Base-by-base conservation (phyloP, 2,113 vertebrate species). In the Toxostoma redivivum region DNA sequence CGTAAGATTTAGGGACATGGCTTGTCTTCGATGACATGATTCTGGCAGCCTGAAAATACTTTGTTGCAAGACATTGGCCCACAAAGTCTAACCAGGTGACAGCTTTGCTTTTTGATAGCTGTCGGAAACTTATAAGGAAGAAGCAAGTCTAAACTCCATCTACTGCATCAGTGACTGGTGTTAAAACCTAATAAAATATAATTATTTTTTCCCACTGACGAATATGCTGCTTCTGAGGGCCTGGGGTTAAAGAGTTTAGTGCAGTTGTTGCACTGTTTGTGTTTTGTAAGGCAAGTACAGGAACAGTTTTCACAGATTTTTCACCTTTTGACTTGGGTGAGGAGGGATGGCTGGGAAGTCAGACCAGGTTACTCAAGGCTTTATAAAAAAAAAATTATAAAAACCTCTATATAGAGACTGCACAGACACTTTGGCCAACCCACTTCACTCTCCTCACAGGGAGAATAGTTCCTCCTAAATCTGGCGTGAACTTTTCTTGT, bases 31-130 rank as follows among this genome's bases (percentile, higher is more conserved):
- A 74, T 97, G 93, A 95, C 88, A 69, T 81, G 88, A 35, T 77
- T 83, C 69, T 97, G 96, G 93, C 85, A 94, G 30, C 74, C 62
- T 76, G 47, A 76, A 71, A 93, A 54, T 60, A 89, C 66, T 77
- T 94, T 16, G 16, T 88, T 81, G 67, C 33, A 87, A 91, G 82
- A 65, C 27, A 15, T 57, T 40, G 65, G 38, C 62, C 86, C 94
- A 50, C 21, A 53, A 77, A 88, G 54, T 48, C 44, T 86, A 78
- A 38, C 53, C 57, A 66, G 45, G 65, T 83, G 92, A 54, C 33
- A 71, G 64, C 40, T 91, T 95, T 89, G 66, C 16, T 81, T 89
- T 87, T 80, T 62, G n/a, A 54, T 31, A 19, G 5, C 51, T 67
- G 7, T 73, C 1, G 2, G 61, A 37, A 91, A 78, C 73, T 37